phyloP scores from a whole-genome alignment of 2,113 vertebrate genomes.

The Orthonyx spaldingii region DNA sequence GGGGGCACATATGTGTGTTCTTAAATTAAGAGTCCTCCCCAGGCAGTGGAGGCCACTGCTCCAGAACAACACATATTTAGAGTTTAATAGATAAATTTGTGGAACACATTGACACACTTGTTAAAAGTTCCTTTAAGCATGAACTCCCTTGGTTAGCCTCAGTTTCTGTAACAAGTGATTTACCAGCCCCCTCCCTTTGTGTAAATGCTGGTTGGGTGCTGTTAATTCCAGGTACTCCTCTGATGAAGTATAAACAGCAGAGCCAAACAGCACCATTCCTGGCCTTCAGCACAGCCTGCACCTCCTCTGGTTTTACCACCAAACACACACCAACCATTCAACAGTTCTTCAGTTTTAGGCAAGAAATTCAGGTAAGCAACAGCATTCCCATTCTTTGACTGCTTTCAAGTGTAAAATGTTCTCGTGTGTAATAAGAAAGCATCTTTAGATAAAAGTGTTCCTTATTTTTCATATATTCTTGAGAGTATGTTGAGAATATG shows the following conservation, averaged over 20 bases:
- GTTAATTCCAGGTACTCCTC: not conserved
- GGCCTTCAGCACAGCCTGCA: not conserved
- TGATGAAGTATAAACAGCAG: not conserved
- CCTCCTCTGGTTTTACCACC: not conserved
- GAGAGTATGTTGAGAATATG: slow-evolving; percentile 34
- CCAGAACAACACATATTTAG: not conserved
- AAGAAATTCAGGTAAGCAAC: not conserved
- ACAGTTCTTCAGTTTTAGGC: not conserved
- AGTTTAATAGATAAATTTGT: not conserved
- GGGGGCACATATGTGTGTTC: not conserved
- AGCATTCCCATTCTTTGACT: not conserved
- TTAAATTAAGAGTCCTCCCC: not conserved
- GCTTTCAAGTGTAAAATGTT: not conserved
- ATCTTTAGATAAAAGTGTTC: not conserved
- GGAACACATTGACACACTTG: not conserved
- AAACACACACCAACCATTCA: not conserved
- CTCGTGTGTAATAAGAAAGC: not conserved
- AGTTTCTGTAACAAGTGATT: not conserved
- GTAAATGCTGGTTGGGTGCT: not conserved
- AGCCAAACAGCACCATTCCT: not conserved
- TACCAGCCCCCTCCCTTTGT: not conserved
- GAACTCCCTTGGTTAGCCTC: not conserved
- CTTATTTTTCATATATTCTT: not conserved
- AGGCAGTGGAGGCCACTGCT: not conserved
- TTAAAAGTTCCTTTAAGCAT: not conserved